Conservation (phyloP, 2,113 vertebrate genomes). For the Lepus europaeus region DNA sequence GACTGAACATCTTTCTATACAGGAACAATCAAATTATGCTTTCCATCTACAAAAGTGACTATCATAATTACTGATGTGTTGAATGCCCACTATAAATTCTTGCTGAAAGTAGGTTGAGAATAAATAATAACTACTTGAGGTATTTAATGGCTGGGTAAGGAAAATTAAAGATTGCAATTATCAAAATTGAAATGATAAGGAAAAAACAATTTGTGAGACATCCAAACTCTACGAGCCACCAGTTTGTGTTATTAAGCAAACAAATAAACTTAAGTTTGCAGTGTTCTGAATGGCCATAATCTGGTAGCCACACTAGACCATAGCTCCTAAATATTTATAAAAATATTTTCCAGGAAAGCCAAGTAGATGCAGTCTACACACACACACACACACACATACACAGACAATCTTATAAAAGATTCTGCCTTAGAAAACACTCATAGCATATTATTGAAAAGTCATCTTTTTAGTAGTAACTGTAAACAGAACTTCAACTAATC, state of each 20-base stretch:
- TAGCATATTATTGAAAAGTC: conserved; percentile 7
- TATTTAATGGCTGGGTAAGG: conserved; percentile 31
- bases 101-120: conserved; percentile 45
- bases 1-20: conserved; percentile 43
- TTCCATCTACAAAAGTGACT: conserved; percentile 41
- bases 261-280: not conserved
- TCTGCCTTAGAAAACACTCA: conserved; percentile 4
- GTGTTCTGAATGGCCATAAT: conserved; percentile 17
- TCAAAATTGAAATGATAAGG: conserved; percentile 36
- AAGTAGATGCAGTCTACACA: not conserved
- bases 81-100: conserved; percentile 56
- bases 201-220: not conserved
- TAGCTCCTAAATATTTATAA: conserved; percentile 59
- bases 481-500: not conserved
- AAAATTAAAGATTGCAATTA: conserved; percentile 49
- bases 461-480: not conserved
- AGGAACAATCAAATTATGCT: conserved; percentile 12
- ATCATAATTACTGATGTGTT: conserved; percentile 21
- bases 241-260: conserved; percentile 41
- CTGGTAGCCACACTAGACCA: not conserved
- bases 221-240: not conserved
- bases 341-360: conserved; percentile 5
- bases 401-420: not conserved
- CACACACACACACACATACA: not conserved
- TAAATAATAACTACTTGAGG: conserved; percentile 62